phyloP scores from a whole-genome alignment of 2,888 invertebrate species.

The Marronus borbonicus region DNA sequence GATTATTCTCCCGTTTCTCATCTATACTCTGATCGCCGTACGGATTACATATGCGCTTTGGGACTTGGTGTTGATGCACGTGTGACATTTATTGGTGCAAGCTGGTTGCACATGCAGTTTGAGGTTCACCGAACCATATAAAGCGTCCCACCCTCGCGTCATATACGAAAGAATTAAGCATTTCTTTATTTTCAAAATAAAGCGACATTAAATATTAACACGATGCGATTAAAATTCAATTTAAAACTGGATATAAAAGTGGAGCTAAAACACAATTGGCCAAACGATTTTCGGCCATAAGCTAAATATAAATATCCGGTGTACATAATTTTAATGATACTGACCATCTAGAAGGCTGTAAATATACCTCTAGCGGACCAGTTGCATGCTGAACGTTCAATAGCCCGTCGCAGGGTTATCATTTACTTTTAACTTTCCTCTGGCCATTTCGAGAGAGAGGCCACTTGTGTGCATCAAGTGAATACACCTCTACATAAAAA shows the following conservation, averaged over 20 bases:
- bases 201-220: neutral
- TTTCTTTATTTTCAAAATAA: neutral
- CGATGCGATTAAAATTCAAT: slow-evolving; percentile 5
- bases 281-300: slow-evolving; percentile 27
- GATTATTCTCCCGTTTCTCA: neutral
- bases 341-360: slow-evolving; percentile 62
- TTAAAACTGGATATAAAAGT: neutral
- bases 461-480: slow-evolving; percentile 65
- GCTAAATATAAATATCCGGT: slow-evolving; percentile 45
- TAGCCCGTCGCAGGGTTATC: slow-evolving; percentile 26
- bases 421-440: slow-evolving; percentile 52
- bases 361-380: slow-evolving; percentile 62
- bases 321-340: slow-evolving; percentile 51
- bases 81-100: slow-evolving; percentile 50
- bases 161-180: neutral
- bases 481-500: slow-evolving; percentile 67
- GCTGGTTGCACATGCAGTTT: slow-evolving; percentile 48
- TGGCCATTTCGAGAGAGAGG: slow-evolving; percentile 61
- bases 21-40: neutral
- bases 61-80: slow-evolving; percentile 35
- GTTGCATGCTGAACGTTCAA: slow-evolving; percentile 56
- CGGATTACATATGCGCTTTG: slow-evolving; percentile 21
- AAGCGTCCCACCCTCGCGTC: neutral
- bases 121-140: slow-evolving; percentile 33
- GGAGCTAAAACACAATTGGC: slow-evolving; percentile 21